Evolutionary conservation across 2,888 invertebrate species (phyloP).

Genomic region (Tetropium fuscum): DNA sequence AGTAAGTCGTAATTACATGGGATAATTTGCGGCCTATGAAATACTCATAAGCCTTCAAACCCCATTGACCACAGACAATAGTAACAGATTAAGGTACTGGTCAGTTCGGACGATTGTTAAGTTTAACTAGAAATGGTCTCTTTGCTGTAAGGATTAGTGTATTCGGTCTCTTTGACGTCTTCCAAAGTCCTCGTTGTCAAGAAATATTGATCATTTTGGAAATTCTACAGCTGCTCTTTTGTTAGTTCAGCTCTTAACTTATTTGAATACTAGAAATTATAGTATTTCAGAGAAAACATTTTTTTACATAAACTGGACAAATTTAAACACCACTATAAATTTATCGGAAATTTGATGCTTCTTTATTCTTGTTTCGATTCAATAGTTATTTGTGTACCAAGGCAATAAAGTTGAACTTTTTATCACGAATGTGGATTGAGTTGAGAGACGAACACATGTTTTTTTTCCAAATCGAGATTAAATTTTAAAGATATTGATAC

Average conservation of each 20-base stretch:
- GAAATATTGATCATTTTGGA: slow-evolving; percentile 26
- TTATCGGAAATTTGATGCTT: too few relatives aligned
- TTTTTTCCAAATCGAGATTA: too few relatives aligned
- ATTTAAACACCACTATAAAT: too few relatives aligned
- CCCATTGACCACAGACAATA: slow-evolving; percentile 30
- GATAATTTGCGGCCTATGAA: not conserved
- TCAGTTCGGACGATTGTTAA: slow-evolving; percentile 27
- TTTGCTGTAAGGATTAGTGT: slow-evolving; percentile 38
- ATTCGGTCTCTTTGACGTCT: slow-evolving; percentile 39
- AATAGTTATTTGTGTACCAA: too few relatives aligned
- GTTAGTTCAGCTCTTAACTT: slow-evolving; percentile 20
- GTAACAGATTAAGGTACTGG: slow-evolving; percentile 13
- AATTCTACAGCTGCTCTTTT: slow-evolving; percentile 22
- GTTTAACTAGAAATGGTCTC: slow-evolving; percentile 31
- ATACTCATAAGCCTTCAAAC: slow-evolving; percentile 5
- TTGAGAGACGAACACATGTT: too few relatives aligned
- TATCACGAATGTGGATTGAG: too few relatives aligned
- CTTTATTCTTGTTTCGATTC: too few relatives aligned
- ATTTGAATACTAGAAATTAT: slow-evolving; percentile 19
- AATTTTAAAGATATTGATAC: too few relatives aligned
- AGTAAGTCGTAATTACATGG: too few relatives aligned
- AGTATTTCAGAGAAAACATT: too few relatives aligned
- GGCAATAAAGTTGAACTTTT: too few relatives aligned
- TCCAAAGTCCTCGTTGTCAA: slow-evolving; percentile 33
- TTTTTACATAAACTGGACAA: too few relatives aligned